Evolutionary conservation across 1,140 invertebrate species (phyloP).

Genomic region (Magallana gigas): DNA sequence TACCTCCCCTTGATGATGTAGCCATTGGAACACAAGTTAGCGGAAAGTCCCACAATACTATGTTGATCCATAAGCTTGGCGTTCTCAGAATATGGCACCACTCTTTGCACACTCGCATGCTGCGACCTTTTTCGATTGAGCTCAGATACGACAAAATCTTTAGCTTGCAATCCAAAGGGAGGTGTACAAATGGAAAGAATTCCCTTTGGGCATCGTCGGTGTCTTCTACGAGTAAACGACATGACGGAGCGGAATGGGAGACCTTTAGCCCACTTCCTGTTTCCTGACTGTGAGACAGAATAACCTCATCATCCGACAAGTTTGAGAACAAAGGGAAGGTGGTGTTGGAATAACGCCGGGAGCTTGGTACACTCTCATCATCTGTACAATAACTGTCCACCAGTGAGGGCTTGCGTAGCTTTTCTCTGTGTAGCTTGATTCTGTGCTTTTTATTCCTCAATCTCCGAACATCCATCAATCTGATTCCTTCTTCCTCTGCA

Average conservation of each 20-base stretch:
- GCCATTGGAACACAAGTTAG: slow-evolving; percentile 62
- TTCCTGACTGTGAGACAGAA: not conserved
- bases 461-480: not conserved
- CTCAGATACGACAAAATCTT: slow-evolving; percentile 74
- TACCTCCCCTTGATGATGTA: slow-evolving; percentile 54
- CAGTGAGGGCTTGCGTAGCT: not conserved
- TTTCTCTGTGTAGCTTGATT: not conserved
- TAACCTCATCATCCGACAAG: slow-evolving; percentile 51
- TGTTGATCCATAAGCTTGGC: slow-evolving; percentile 69
- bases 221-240: not conserved
- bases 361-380: slow-evolving; percentile 42
- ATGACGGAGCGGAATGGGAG: not conserved
- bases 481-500: not conserved
- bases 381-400: slow-evolving; percentile 27
- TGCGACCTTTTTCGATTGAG: slow-evolving; percentile 69
- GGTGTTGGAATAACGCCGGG: slow-evolving; percentile 59
- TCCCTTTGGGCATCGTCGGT: slow-evolving; percentile 20
- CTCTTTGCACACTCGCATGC: slow-evolving; percentile 67
- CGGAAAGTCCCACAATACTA: slow-evolving; percentile 72
- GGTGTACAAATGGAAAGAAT: slow-evolving; percentile 70
- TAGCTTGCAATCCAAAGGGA: slow-evolving; percentile 73
- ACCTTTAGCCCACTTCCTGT: slow-evolving; percentile 16
- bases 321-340: slow-evolving; percentile 61
- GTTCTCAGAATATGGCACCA: slow-evolving; percentile 70
- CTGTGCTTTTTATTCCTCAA: not conserved